Percentiles rank a stretch among this genome's conserved stretches.
Conservation (phyloP, 2,888 invertebrate genomes). For the Scelioninae gen. 2 region DNA sequence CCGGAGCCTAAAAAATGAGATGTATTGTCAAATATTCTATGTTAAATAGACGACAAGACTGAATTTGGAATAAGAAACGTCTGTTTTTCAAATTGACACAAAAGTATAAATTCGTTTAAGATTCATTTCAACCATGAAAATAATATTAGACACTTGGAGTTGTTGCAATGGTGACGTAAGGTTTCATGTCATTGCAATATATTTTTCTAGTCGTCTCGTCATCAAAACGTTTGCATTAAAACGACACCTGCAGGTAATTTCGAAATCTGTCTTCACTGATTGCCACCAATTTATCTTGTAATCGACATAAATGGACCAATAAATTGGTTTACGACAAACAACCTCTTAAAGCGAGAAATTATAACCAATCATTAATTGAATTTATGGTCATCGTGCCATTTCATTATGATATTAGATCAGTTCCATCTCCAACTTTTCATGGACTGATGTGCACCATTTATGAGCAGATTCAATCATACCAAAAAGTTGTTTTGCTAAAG, state of each 20-base stretch:
- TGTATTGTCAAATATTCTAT: too few species aligned
- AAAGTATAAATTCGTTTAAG: too few species aligned
- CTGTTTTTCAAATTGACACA: too few species aligned
- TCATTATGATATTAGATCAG: constrained; percentile 1
- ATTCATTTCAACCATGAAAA: too few species aligned
- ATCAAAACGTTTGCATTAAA: not conserved
- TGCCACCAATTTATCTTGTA: constrained; percentile 22
- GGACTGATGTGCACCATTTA: not conserved
- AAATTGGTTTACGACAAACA: constrained; percentile 39
- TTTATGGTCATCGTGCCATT: constrained; percentile 10
- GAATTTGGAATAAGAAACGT: too few species aligned
- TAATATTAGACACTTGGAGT: too few species aligned
- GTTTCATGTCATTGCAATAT: too few species aligned
- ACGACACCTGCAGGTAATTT: constrained; percentile 24
- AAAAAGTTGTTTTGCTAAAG: too few species aligned
- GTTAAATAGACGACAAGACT: too few species aligned
- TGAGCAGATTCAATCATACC: too few species aligned
- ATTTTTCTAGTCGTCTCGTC: too few species aligned
- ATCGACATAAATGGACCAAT: constrained; percentile 30
- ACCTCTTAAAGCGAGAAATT: constrained; percentile 29
- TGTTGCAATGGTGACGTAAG: too few species aligned
- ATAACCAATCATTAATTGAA: constrained; percentile 20
- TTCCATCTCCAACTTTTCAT: not conserved
- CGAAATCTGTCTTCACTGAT: constrained; percentile 10
- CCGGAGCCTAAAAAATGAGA: constrained; percentile 78